phyloP scores from a whole-genome alignment of 1,140 invertebrate genomes.

The Drosophila equinoxialis region DNA sequence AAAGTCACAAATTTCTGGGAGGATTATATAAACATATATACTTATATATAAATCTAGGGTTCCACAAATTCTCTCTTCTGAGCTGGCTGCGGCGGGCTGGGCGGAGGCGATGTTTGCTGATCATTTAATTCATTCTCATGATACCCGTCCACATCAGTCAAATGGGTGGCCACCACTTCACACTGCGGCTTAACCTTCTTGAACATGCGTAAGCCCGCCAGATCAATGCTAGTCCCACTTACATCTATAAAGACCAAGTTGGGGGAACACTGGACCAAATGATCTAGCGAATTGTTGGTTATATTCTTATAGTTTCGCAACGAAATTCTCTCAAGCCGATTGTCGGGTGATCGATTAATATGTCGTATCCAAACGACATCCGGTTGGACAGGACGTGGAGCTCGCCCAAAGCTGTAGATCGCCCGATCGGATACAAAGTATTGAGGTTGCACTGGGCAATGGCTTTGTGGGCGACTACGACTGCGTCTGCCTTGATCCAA shows the following conservation, averaged over 20 bases:
- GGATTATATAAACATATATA: neutral
- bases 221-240: constrained; percentile 85
- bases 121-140: neutral
- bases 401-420: constrained; percentile 76
- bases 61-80: neutral
- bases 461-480: constrained; percentile 26
- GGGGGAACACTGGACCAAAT: constrained; percentile 86
- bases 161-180: constrained; percentile 83
- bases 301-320: constrained; percentile 86
- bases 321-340: constrained; percentile 75
- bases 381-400: constrained; percentile 64
- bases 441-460: constrained; percentile 26
- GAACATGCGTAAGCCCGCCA: constrained; percentile 85
- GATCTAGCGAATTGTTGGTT: constrained; percentile 86
- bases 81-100: neutral
- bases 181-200: constrained; percentile 84
- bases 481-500: constrained; percentile 49
- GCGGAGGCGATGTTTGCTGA: constrained; percentile 11
- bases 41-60: neutral
- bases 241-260: constrained; percentile 86
- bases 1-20: neutral
- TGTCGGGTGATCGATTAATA: constrained; percentile 66
- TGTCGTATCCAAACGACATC: constrained; percentile 80
- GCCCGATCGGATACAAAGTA: constrained; percentile 71
- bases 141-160: constrained; percentile 47